Conservation (phyloP, 2,797 vertebrate species). For the Falco columbarius region DNA sequence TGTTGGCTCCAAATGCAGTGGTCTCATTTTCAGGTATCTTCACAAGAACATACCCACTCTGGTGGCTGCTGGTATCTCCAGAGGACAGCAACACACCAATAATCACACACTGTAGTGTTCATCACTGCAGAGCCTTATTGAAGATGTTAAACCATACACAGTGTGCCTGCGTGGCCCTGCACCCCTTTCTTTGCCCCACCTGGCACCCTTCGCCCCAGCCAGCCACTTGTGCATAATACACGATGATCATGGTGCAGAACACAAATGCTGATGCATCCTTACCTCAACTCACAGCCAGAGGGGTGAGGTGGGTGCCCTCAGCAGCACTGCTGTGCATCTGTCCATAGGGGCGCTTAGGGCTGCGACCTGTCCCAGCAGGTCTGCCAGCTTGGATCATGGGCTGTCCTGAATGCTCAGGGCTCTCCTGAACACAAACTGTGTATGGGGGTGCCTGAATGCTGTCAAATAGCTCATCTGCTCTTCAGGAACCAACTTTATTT, state of each 20-base stretch:
- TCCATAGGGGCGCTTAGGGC: not conserved
- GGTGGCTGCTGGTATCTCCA: not conserved
- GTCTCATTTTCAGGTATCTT: not conserved
- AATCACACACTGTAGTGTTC: not conserved
- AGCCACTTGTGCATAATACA: not conserved
- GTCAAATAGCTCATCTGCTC: not conserved
- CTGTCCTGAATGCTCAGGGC: not conserved
- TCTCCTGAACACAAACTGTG: not conserved
- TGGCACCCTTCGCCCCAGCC: not conserved
- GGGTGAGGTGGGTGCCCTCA: accelerated
- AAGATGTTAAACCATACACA: not conserved
- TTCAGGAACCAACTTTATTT: not conserved
- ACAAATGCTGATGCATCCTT: not conserved
- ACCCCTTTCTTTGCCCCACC: not conserved
- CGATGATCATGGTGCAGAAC: not conserved
- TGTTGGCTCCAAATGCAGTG: not conserved
- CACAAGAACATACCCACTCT: not conserved
- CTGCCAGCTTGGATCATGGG: not conserved
- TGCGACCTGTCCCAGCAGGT: not conserved
- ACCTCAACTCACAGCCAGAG: not conserved
- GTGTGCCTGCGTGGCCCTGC: not conserved
- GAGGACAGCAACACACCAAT: not conserved
- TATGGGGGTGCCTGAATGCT: not conserved
- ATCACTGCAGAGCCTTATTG: not conserved
- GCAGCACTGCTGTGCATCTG: not conserved